Conservation (phyloP, 2,888 invertebrate genomes). For the Blera fallax region DNA sequence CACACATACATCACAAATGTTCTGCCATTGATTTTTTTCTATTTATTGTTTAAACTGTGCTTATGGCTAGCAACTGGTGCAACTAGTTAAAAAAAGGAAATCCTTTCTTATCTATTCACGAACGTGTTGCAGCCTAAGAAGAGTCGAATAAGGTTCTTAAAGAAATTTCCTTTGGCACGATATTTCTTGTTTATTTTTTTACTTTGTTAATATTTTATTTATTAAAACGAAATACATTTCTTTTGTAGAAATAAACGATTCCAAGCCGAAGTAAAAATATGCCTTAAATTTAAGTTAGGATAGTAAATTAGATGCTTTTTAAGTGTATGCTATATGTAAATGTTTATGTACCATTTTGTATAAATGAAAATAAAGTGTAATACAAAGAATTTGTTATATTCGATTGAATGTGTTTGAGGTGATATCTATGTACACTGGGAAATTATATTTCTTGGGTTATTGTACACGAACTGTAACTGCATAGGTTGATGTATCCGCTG, state of each 20-base stretch:
- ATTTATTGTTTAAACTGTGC: constrained; percentile 39
- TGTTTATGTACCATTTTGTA: constrained; percentile 45
- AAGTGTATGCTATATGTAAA: constrained; percentile 34
- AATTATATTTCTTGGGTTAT: no score
- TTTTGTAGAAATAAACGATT: constrained; percentile 43
- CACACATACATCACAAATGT: constrained; percentile 13
- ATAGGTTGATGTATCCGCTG: no score
- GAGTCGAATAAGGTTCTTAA: constrained; percentile 39
- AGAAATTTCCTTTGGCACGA: constrained; percentile 12
- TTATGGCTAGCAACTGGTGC: constrained; percentile 59
- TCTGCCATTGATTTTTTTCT: constrained; percentile 56
- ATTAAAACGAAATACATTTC: constrained; percentile 12
- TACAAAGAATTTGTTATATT: background rate
- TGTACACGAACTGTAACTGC: no score
- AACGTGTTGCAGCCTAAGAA: constrained; percentile 46
- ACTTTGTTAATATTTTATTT: constrained; percentile 8
- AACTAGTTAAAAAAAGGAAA: background rate
- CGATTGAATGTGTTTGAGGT: no score
- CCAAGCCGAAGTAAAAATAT: constrained; percentile 20
- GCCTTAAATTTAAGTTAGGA: constrained; percentile 38
- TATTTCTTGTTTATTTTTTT: background rate
- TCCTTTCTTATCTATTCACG: background rate
- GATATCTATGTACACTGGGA: no score
- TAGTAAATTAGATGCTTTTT: constrained; percentile 11
- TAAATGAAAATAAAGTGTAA: constrained; percentile 54